phyloP scores from a whole-genome alignment of 2,888 invertebrate genomes.

The Tenthredo scrophulariae region DNA sequence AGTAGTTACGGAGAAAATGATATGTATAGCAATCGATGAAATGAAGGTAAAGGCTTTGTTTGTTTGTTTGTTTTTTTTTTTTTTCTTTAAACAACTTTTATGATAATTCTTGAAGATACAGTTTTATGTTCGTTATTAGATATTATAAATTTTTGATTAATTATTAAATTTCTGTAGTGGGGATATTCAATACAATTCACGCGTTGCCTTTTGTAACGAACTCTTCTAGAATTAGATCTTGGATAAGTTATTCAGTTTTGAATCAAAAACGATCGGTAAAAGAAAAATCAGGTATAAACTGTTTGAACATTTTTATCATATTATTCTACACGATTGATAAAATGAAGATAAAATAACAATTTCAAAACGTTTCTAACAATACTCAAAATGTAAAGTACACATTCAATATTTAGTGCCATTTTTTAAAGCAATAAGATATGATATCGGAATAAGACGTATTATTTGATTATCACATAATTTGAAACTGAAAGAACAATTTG shows the following conservation, averaged over 20 bases:
- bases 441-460: slow-evolving; percentile 43
- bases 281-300: neutral
- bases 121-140: slow-evolving; percentile 35
- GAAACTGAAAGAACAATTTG: slow-evolving; percentile 51
- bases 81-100: neutral
- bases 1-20: slow-evolving; percentile 59
- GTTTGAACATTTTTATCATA: neutral
- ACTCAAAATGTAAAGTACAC: slow-evolving; percentile 36
- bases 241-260: slow-evolving; percentile 29
- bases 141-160: slow-evolving; percentile 47
- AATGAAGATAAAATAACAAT: neutral
- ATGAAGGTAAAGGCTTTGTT: neutral
- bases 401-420: slow-evolving; percentile 76
- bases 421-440: slow-evolving; percentile 74
- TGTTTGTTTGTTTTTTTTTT: neutral
- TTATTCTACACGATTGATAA: neutral
- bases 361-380: neutral
- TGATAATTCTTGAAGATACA: neutral
- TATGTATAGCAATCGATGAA: slow-evolving; percentile 62
- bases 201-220: slow-evolving; percentile 76
- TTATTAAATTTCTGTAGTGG: slow-evolving; percentile 49
- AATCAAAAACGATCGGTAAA: neutral
- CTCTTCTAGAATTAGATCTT: slow-evolving; percentile 39
- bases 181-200: slow-evolving; percentile 69
- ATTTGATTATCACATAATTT: slow-evolving; percentile 53